Base-by-base conservation (phyloP, 2,797 vertebrate genomes). In the Lemur catta region DNA sequence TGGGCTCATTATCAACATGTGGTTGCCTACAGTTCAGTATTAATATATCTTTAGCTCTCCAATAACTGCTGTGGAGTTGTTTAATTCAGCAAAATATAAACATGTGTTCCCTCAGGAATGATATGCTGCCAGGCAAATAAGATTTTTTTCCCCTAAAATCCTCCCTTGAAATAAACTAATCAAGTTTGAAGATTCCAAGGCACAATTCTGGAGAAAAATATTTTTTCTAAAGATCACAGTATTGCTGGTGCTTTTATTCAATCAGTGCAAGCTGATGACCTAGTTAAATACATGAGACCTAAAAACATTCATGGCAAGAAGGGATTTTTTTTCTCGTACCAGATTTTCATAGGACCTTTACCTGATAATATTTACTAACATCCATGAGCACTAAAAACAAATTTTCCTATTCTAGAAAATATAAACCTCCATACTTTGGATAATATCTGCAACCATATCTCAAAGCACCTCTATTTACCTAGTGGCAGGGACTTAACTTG, bases 1-100 rank as follows among this genome's bases (percentile, higher is more conserved):
- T 15, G 96, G 97, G 97, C 95, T 98, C 97, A 98, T 98, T 98
- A 98, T 97, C 98, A 98, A 98, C 97, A 98, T 96, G 97, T 98
- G 98, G 94, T 98, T 98, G 97, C 97, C 98, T 98, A 85, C 84
- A 97, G 93, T 95, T 98, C 97, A 97, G 90, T 96, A 97, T 98
- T 97, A 98, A 98, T 98, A 96, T 81, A 95, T 97, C 97, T 97
- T 91, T 94, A 97, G 89, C 95, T 96, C 89, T 97, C 88, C 59
- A 95, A 93, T 97, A 98, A 96, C 86, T 30, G 0, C 30, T 79
- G 52, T n/a, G 24, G 96, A 96, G 33, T 22, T 95, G 89, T 96
- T 87, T 97, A 98, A 98, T 98, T 98, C 91, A 97, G 93, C 91
- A 95, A 98, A 98, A 96, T 93, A 84, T 98, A 98, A 98, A 98